These are phyloP conservation scores for Calycopis cecrops DNA, from an alignment of 1,140 invertebrate species.

Conservation along the genomic window DNA sequence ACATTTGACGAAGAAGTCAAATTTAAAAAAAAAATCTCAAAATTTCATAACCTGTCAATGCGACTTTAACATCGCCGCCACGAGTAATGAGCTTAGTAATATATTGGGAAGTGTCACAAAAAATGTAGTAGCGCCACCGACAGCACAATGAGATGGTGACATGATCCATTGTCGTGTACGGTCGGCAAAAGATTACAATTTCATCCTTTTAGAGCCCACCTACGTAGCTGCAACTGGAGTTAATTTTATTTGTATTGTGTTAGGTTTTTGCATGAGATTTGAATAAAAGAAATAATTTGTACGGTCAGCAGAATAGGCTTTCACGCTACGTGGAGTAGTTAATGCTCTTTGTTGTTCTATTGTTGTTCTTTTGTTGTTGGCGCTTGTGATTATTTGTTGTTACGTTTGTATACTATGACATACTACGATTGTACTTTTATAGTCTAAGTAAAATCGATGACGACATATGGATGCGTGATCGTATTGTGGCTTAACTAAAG, in stretches of 20 bases:
- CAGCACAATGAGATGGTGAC: slow-evolving; percentile 4
- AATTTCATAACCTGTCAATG: too few species aligned
- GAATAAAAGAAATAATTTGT: background rate
- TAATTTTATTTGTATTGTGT: slow-evolving; percentile 11
- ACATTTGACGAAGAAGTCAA: too few species aligned
- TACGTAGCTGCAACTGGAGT: slow-evolving; percentile 6
- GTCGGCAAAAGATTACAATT: slow-evolving; percentile 1
- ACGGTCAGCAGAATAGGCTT: slow-evolving; percentile 2
- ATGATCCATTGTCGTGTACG: background rate
- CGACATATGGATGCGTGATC: too few species aligned
- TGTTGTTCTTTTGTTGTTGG: background rate
- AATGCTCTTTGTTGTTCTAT: background rate
- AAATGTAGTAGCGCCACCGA: slow-evolving; percentile 6
- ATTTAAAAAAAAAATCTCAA: too few species aligned
- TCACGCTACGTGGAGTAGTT: slow-evolving; percentile 7
- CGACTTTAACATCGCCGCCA: too few species aligned
- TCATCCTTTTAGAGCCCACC: slow-evolving; percentile 10
- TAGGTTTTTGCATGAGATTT: background rate
- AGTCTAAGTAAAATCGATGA: too few species aligned
- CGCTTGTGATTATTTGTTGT: background rate
- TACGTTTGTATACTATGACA: too few species aligned
- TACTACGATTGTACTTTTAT: too few species aligned
- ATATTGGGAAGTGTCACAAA: slow-evolving; percentile 3
- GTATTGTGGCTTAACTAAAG: too few species aligned
- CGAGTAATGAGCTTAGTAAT: slow-evolving; percentile 3